Evolutionary conservation across 2,888 invertebrate genomes (phyloP), one percentile per base, ranked within the genome.

Genomic region (Oithona nana): DNA sequence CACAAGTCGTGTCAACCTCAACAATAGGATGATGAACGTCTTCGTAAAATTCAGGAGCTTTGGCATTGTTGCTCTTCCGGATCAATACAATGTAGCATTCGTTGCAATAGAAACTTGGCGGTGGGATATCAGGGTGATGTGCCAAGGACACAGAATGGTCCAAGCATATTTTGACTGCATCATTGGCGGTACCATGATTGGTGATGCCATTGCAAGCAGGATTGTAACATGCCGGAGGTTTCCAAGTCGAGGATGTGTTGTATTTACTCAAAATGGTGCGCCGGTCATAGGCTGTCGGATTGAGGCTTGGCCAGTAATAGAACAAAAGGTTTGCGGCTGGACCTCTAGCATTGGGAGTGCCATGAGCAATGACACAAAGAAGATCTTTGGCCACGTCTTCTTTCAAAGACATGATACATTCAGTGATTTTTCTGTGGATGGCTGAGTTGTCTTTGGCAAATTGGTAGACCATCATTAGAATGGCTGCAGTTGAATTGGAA

Each of bases 301-400:
- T 93, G 70, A 97, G 86, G 2, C 94, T 88, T 3, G 98, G 98
- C 95, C 97, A 98, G 74, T 98, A 98, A 77, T 95, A 93, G 76
- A 98, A 97, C 57, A 98, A 80, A 49, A 98, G 78, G 75, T 95
- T 93, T 61, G 93, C 93, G 1, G 97, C 97, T 0, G 93, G 90
- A n/a, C 89, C 83, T 59, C 94, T 77, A 0, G 95, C 88, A 59
- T 86, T 84, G 66, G 88, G 84, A 0, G 97, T 94, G 54, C 98
- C 98, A 74, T 95, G 90, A 13, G 97, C 95, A 66, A 97, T 87
- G 31, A 95, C 93, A 72, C 89, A 88, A 31, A 98, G 78, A 64
- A 98, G 80, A 73, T 98, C 95, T 75, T 88, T 88, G 54, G 90
- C 84, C 13, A 94, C 84, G 66, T 86, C 83, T 67, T 83, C 83